These are phyloP conservation scores for Bombus polaris DNA, from an alignment of 1,140 invertebrate genomes.

Conservation along the genomic window DNA sequence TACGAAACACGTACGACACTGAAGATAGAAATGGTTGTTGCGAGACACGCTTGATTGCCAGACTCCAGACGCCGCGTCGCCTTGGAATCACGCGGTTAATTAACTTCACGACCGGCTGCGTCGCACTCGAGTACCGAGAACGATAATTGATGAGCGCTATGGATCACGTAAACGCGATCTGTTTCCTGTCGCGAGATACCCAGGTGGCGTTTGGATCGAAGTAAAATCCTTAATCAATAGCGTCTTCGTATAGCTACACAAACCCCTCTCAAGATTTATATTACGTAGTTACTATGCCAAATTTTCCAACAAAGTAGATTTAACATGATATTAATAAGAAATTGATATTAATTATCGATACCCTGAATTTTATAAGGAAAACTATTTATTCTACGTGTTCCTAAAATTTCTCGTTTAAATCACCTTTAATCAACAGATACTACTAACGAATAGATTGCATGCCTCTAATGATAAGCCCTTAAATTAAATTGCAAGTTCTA, in stretches of 20 bases:
- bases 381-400: too few relatives aligned
- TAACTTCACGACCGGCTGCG: constrained; percentile 38
- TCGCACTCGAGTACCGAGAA: constrained; percentile 2
- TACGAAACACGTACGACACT: constrained; percentile 14
- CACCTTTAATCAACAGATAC: too few relatives aligned
- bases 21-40: constrained; percentile 11
- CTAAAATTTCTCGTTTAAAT: too few relatives aligned
- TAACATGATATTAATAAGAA: too few relatives aligned
- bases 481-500: too few relatives aligned
- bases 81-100: constrained; percentile 59
- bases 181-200: neutral
- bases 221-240: neutral
- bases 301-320: neutral
- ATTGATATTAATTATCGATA: too few relatives aligned
- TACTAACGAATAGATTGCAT: too few relatives aligned
- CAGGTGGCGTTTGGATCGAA: neutral
- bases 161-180: constrained; percentile 9
- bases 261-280: too few relatives aligned
- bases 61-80: constrained; percentile 29
- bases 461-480: too few relatives aligned
- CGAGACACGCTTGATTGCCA: constrained; percentile 8
- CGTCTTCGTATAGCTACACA: too few relatives aligned
- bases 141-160: constrained; percentile 44
- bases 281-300: neutral
- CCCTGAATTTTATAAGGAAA: too few relatives aligned